Evolutionary conservation across 2,797 vertebrate species (phyloP), one percentile per base, ranked within the genome.

Genomic region (Lophotriccus pileatus): DNA sequence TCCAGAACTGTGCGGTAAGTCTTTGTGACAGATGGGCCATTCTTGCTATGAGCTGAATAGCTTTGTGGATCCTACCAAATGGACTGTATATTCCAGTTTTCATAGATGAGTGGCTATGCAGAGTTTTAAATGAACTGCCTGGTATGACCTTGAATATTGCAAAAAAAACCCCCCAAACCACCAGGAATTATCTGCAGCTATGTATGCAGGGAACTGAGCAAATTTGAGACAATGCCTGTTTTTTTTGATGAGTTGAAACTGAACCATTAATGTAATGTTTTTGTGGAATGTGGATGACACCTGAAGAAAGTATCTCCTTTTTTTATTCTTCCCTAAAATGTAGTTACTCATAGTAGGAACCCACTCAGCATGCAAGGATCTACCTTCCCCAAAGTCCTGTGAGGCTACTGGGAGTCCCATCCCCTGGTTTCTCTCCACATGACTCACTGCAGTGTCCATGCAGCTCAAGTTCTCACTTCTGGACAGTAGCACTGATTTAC

Each of bases 401-500:
- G 47, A 7, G 41, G n/a, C 16, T 79, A 12, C 0, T 9, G 32
- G 12, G 16, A 49, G 7, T 50, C 39, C 34, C 21, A 58, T 24
- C 8, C 9, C 5, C 12, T 60, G 22, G 5, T 64, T 74, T 68
- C 12, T 10, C 27, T 66, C 36, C 34, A 47, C 19, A 23, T 55
- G 30, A 46, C 11, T 25, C 39, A 39, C 36, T 0, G 0, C 30
- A 19, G 12, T 64, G 19, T 52, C 10, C 43, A 49, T 2, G 1
- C 43, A 84, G 24, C 8, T 21, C 13, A 56, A 53, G 14, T 46
- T 78, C 67, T 89, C 28, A 23, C 18, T 72, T 24, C 28, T 66
- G 46, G 56, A 56, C 14, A 37, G 41, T 9, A 46, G 12, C 8
- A 27, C 22, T 66, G 59, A 34, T 73, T 56, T 73, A 34, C 1